These are phyloP conservation scores for Hippasteria phrygiana DNA, from an alignment of 53 echinoderm and acorn worm species.

Conservation along the genomic window DNA sequence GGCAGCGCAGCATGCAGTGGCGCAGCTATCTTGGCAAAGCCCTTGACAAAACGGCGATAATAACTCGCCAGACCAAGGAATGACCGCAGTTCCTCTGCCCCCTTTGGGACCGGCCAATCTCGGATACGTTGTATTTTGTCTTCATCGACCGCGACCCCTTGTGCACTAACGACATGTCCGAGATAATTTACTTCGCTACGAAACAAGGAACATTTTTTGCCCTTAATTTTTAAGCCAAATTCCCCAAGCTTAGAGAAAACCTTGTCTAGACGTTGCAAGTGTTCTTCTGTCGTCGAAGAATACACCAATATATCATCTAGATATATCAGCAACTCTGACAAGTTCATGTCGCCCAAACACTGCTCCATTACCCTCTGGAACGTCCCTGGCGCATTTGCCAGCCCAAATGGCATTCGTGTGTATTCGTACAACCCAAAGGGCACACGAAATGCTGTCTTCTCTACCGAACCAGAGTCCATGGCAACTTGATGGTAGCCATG, in stretches of 20 bases:
- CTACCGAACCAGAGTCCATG: slow-evolving; percentile 9
- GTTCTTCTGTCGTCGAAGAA: background rate
- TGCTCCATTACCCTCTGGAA: slow-evolving; percentile 35
- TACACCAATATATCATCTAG: background rate
- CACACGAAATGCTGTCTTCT: slow-evolving; percentile 9
- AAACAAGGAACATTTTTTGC: background rate
- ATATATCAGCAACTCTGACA: background rate
- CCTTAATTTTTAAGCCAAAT: background rate
- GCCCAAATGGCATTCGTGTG: slow-evolving; percentile 16
- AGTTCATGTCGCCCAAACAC: slow-evolving; percentile 41
- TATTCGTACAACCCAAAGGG: slow-evolving; percentile 20
- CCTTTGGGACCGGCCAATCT: background rate
- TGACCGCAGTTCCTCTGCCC: background rate
- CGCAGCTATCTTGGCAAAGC: background rate
- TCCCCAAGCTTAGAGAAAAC: background rate
- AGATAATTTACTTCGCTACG: background rate
- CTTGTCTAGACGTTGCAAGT: background rate
- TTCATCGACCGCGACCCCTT: background rate
- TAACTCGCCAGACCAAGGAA: slow-evolving; percentile 1
- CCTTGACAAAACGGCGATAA: slow-evolving; percentile 5
- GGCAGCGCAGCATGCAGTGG: background rate
- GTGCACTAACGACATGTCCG: background rate
- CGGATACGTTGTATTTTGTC: background rate
- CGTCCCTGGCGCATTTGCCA: background rate
- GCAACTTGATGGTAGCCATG: slow-evolving; percentile 30